phyloP scores from a whole-genome alignment of 2,888 invertebrate species.

The Drosophila picticornis region DNA sequence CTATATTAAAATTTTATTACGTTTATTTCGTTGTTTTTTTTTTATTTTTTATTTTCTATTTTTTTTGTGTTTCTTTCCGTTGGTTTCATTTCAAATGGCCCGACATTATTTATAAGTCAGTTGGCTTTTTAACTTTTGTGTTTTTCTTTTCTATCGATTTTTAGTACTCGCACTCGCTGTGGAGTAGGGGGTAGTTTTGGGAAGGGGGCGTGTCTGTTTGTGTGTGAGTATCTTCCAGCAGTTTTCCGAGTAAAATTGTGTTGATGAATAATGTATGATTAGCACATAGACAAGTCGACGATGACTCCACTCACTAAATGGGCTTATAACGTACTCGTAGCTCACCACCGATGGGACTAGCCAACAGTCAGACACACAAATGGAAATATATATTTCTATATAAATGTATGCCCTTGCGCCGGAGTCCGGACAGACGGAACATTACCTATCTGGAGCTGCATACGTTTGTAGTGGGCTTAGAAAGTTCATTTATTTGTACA shows the following conservation, averaged over 20 bases:
- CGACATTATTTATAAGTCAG: constrained; percentile 72
- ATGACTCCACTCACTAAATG: constrained; percentile 64
- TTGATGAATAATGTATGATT: constrained; percentile 77
- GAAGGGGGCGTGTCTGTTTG: neutral
- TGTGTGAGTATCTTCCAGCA: constrained; percentile 57
- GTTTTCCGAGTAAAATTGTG: constrained; percentile 81
- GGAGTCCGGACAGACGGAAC: constrained; percentile 27
- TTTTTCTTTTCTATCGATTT: constrained; percentile 79
- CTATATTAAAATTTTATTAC: constrained; percentile 77
- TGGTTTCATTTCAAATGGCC: constrained; percentile 32
- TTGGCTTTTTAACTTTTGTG: constrained; percentile 61
- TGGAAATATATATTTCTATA: constrained; percentile 3
- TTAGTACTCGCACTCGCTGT: constrained; percentile 52
- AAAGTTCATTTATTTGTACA: constrained; percentile 3
- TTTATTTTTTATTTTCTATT: neutral
- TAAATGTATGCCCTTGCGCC: constrained; percentile 27
- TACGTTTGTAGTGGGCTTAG: constrained; percentile 38
- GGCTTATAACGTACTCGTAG: constrained; percentile 11
- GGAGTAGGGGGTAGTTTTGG: constrained; percentile 9
- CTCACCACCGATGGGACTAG: constrained; percentile 29
- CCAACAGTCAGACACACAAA: constrained; percentile 13
- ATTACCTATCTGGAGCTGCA: constrained; percentile 58
- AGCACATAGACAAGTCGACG: constrained; percentile 80
- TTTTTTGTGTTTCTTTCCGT: constrained; percentile 12
- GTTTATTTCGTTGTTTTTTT: constrained; percentile 5